Conservation (phyloP, 2,797 vertebrate genomes). For the Girardinus metallicus region DNA sequence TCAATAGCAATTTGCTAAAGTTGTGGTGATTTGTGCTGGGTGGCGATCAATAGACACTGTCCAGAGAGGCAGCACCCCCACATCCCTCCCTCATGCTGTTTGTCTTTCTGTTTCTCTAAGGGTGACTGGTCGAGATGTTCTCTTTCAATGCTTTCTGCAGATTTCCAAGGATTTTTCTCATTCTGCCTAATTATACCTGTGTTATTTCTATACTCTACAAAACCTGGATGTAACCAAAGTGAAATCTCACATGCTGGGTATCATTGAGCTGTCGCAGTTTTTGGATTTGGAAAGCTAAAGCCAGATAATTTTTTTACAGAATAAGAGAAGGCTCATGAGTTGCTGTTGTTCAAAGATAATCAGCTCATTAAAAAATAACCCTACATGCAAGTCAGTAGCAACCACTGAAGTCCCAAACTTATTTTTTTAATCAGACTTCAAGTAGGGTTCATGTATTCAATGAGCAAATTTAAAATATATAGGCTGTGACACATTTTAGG, state of each 20-base stretch:
- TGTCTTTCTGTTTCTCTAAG: slow-evolving; percentile 49
- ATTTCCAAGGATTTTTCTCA: slow-evolving; percentile 25
- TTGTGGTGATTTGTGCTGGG: slow-evolving; percentile 96
- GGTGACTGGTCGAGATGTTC: slow-evolving; percentile 44
- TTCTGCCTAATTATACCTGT: slow-evolving; percentile 20
- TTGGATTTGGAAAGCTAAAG: not conserved
- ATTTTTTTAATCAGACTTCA: not conserved
- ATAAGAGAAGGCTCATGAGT: not conserved
- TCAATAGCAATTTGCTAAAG: slow-evolving; percentile 99
- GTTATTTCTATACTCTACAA: slow-evolving; percentile 15
- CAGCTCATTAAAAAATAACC: not conserved
- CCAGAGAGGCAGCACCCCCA: slow-evolving; percentile 81
- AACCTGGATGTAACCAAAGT: not conserved
- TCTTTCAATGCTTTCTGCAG: slow-evolving; percentile 29
- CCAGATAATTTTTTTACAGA: not conserved
- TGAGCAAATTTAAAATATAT: not conserved
- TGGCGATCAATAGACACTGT: slow-evolving; percentile 95
- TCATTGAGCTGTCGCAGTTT: not conserved
- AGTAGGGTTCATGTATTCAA: not conserved
- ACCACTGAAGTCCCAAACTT: not conserved
- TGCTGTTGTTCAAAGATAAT: not conserved
- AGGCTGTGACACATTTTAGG: not conserved
- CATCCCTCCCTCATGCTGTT: slow-evolving; percentile 28
- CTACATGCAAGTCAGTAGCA: not conserved
- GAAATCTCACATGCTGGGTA: not conserved